Evolutionary conservation across 2,888 invertebrate genomes (phyloP).

Genomic region (Clivina fossor): DNA sequence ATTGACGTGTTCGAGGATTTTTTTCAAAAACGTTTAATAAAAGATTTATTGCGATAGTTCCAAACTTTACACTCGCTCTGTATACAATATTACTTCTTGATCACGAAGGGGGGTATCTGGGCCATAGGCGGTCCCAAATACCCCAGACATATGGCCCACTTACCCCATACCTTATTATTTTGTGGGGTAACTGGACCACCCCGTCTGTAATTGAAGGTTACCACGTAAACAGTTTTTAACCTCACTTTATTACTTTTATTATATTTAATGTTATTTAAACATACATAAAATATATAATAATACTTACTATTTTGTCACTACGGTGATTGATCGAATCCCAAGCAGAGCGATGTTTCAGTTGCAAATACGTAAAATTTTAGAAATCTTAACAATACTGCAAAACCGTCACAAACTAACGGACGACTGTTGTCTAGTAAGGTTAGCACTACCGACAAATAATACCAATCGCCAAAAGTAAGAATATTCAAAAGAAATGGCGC

Average conservation of each 20-base stretch:
- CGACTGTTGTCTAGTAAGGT: slow-evolving; percentile 7
- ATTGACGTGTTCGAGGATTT: too few species aligned
- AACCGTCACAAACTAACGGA: background rate
- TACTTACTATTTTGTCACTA: slow-evolving; percentile 4
- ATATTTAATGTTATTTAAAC: background rate
- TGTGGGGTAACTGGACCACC: slow-evolving; percentile 18
- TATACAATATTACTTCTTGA: too few species aligned
- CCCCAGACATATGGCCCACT: slow-evolving; percentile 15
- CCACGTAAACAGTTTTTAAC: slow-evolving; percentile 1
- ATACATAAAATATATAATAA: slow-evolving; percentile 3
- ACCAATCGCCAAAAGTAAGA: slow-evolving; percentile 10
- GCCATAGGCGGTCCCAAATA: slow-evolving; percentile 9
- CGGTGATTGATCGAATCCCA: background rate
- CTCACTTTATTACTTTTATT: slow-evolving; percentile 5
- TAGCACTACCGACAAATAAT: slow-evolving; percentile 8
- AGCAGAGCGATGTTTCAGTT: slow-evolving; percentile 2
- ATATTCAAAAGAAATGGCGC: slow-evolving; percentile 12
- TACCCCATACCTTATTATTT: slow-evolving; percentile 11
- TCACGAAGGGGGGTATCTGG: slow-evolving; percentile 18
- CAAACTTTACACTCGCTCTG: too few species aligned
- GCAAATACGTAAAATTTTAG: slow-evolving; percentile 3
- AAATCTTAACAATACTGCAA: too few species aligned
- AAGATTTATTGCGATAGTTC: too few species aligned
- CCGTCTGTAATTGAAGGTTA: slow-evolving; percentile 8
- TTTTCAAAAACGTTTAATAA: too few species aligned